Evolutionary conservation across 2,797 vertebrate species (phyloP).

Genomic region (Sternarchorhynchus goeldii): DNA sequence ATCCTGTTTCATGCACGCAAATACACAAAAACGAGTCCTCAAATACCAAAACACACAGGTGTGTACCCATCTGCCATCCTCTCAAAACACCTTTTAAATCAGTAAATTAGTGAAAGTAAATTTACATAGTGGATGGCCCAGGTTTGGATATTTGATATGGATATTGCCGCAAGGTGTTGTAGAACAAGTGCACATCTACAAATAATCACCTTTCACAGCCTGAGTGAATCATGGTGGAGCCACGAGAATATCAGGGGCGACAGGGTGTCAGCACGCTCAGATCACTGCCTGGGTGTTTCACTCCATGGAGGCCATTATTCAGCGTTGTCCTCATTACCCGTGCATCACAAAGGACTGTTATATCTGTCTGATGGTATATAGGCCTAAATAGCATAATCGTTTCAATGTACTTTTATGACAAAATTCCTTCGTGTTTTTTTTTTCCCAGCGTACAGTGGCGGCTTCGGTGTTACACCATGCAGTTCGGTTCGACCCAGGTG

Average conservation of each 20-base stretch:
- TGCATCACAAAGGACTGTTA: background rate
- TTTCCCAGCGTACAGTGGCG: background rate
- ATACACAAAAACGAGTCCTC: conserved; percentile 28
- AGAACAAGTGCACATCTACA: background rate
- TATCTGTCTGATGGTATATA: conserved; percentile 1
- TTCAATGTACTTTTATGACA: conserved; percentile 4
- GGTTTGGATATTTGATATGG: conserved; percentile 25
- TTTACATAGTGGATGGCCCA: background rate
- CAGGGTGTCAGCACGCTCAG: background rate
- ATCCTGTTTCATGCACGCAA: conserved; percentile 61
- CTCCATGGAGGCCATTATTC: background rate
- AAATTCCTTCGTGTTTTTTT: too few relatives aligned
- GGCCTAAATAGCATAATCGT: background rate
- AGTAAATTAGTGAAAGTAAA: conserved; percentile 12
- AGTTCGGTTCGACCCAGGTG: background rate
- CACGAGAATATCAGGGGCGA: background rate
- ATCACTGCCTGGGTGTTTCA: conserved; percentile 10
- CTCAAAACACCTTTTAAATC: background rate
- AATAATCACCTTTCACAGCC: conserved; percentile 20
- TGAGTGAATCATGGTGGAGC: conserved; percentile 23
- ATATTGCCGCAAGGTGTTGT: conserved; percentile 15
- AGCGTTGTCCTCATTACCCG: background rate
- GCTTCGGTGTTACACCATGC: background rate
- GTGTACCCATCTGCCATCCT: background rate
- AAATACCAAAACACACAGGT: conserved; percentile 9